Percentiles rank a stretch among this genome's conserved stretches.
phyloP scores from a whole-genome alignment of 2,113 vertebrate genomes.

The Nyctibius bracteatus region DNA sequence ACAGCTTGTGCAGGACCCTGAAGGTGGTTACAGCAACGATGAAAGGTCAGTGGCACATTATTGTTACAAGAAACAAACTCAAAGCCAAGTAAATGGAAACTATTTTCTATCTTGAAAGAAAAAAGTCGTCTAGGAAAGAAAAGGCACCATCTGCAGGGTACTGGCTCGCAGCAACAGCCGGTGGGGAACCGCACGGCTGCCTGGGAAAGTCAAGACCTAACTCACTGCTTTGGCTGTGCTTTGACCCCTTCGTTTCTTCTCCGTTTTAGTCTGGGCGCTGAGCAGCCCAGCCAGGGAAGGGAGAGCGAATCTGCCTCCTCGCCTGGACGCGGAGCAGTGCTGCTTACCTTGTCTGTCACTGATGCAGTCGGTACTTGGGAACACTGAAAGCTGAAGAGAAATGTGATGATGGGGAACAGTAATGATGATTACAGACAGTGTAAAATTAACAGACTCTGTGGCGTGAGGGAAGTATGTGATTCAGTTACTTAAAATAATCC shows the following conservation, averaged over 20 bases:
- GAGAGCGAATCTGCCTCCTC: not conserved
- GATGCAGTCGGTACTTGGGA: not conserved
- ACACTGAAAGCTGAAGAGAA: not conserved
- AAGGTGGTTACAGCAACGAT: too few relatives aligned
- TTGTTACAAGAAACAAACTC: not conserved
- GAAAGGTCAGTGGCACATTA: not conserved
- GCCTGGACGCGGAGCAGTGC: not conserved
- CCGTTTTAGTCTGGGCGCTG: too few relatives aligned
- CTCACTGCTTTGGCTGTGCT: rapidly evolving
- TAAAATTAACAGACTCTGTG: not conserved
- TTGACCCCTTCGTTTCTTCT: not conserved
- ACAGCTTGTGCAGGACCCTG: not conserved
- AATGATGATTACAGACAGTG: not conserved
- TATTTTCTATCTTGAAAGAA: not conserved
- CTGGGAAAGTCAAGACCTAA: rapidly evolving
- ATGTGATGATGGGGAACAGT: not conserved
- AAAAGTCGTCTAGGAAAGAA: not conserved
- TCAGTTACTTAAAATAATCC: not conserved
- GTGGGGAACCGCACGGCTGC: rapidly evolving
- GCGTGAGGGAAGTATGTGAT: not conserved
- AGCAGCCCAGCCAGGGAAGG: not conserved
- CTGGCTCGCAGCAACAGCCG: too few relatives aligned
- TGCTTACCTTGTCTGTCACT: not conserved
- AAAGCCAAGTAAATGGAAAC: not conserved
- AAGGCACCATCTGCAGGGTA: not conserved